Evolutionary conservation across 2,797 vertebrate species (phyloP), one percentile per base, ranked within the genome.

Genomic region (Cyprinodon diabolis): DNA sequence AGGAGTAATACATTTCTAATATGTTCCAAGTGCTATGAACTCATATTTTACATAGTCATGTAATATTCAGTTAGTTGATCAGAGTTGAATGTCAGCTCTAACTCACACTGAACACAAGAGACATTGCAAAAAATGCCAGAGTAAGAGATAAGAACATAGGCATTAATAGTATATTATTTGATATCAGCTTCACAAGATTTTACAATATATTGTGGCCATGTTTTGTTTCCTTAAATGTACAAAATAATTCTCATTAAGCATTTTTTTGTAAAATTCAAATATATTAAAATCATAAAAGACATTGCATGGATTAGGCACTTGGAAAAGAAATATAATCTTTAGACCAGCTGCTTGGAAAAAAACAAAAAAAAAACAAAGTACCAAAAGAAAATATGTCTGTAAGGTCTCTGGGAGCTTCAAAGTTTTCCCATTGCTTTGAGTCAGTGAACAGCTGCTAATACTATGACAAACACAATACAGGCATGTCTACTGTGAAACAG

Each of bases 371-470:
- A 60, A 60, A 70, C 6, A 68, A n/a, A 72, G 68, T n/a, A 51
- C 21, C 7, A 69, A 0, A 48, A 62, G 13, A 66, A 72, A 79
- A 75, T 21, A 47, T 14, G 47, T 23, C 72, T 2, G n/a, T 30
- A 83, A 49, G 4, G 40, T 43, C 56, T 68, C 6, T 19, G 15
- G 60, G 30, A 25, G n/a, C 68, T 48, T 55, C 51, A 71, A 82
- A 72, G 78, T 69, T 73, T 30, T 71, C 40, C 63, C 19, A 40
- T 52, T 71, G 69, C 65, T 75, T 79, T 72, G 69, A 75, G 74
- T 75, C 45, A 37, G 23, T 48, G 69, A 81, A 86, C 85, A 91
- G 86, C 85, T 88, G 84, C 65, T 71, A 55, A 57, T 66, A 63
- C 25, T 60, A 51, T 82, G 82, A 86, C 77, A 82, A 69, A 69